Conservation (phyloP, 2,113 vertebrate species). For the Emydocephalus ijimae region DNA sequence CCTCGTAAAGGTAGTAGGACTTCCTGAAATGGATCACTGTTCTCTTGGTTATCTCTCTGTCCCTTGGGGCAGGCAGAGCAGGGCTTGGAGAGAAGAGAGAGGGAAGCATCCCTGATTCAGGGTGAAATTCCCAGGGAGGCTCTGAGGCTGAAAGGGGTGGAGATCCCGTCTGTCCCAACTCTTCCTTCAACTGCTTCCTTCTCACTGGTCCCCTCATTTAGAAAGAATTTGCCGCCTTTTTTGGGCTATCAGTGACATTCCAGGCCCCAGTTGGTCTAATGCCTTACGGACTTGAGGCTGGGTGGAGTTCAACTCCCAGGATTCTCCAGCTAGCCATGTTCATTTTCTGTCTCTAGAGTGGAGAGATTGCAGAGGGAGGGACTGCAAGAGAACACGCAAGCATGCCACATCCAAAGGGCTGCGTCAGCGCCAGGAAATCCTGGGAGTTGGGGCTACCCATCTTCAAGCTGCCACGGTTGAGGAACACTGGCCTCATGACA, state of each 20-base stretch:
- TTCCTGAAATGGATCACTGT: background rate
- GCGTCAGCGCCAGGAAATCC: background rate
- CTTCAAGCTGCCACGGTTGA: background rate
- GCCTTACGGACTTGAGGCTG: background rate
- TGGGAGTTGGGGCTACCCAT: background rate
- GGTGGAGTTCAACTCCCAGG: background rate
- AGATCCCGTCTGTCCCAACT: background rate
- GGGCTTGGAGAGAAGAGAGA: background rate
- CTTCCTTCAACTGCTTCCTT: background rate
- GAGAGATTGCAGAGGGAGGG: background rate
- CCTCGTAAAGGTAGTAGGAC: background rate
- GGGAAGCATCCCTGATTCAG: background rate
- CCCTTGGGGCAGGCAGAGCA: background rate
- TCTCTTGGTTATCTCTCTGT: background rate
- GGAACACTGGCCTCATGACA: background rate
- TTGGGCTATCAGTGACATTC: background rate
- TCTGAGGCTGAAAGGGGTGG: background rate
- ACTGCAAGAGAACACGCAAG: background rate
- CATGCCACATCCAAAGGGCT: background rate
- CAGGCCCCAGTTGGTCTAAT: background rate
- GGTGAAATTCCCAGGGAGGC: background rate
- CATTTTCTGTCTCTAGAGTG: background rate
- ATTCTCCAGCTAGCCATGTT: background rate
- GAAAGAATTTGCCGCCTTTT: background rate
- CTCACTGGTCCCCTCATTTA: background rate